phyloP scores from a whole-genome alignment of 2,888 invertebrate species.

The Cryptocheilus praepositus region DNA sequence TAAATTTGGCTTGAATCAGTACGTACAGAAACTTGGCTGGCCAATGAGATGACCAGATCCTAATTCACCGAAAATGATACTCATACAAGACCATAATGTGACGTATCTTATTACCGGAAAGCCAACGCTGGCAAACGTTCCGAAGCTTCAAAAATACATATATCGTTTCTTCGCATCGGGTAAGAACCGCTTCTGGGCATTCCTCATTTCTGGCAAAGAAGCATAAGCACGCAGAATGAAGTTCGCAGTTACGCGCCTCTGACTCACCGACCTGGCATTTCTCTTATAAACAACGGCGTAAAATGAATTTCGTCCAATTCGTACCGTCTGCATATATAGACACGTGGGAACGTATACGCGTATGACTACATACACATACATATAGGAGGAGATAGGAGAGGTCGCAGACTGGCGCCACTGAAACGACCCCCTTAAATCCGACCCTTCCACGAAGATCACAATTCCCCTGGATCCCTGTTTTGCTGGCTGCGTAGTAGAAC shows the following conservation, averaged over 20 bases:
- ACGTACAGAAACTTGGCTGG: no score
- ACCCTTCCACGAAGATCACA: slow-evolving; percentile 40
- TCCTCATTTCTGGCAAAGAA: neutral
- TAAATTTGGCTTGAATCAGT: no score
- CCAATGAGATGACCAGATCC: no score
- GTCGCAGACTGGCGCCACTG: slow-evolving; percentile 40
- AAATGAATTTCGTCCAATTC: slow-evolving; percentile 48
- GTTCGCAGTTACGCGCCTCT: slow-evolving; percentile 30
- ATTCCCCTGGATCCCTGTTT: slow-evolving; percentile 17
- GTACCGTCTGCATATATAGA: no score
- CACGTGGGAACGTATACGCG: no score
- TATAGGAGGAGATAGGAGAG: neutral
- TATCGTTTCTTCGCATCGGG: neutral
- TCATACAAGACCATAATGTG: no score
- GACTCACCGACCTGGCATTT: slow-evolving; percentile 42
- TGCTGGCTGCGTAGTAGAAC: neutral
- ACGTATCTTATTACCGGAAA: neutral
- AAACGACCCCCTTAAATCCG: slow-evolving; percentile 51
- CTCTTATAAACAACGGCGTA: slow-evolving; percentile 45
- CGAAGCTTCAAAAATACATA: neutral
- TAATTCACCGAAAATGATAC: no score
- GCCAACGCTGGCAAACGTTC: neutral
- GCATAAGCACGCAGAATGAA: slow-evolving; percentile 15
- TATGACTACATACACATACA: no score
- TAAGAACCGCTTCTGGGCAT: neutral